Percentiles rank a stretch among this genome's conserved stretches.
phyloP scores from a whole-genome alignment of 2,797 vertebrate genomes.

The Macropodus opercularis region DNA sequence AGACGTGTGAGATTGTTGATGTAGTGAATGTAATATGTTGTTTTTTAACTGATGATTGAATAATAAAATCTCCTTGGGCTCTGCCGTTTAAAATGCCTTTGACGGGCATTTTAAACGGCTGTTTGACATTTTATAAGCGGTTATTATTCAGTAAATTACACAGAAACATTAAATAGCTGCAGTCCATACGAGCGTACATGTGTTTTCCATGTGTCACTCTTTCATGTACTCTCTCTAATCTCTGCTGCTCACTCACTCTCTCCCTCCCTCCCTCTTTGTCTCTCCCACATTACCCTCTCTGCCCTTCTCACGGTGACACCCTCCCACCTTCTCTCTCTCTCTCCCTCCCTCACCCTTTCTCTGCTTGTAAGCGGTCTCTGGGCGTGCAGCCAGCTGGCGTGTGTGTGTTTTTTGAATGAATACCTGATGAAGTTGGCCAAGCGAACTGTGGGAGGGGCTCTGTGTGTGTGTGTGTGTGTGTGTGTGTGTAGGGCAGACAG shows the following conservation, averaged over 20 bases:
- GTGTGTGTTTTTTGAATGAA: slow-evolving; percentile 89
- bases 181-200: slow-evolving; percentile 1
- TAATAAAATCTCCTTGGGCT: background rate
- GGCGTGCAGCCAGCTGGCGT: slow-evolving; percentile 81
- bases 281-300: slow-evolving; percentile 58
- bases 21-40: background rate
- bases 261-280: slow-evolving; percentile 44
- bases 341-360: slow-evolving; percentile 58
- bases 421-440: slow-evolving; percentile 91
- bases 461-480: slow-evolving; percentile 41
- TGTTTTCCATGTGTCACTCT: slow-evolving; percentile 52
- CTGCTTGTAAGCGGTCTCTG: slow-evolving; percentile 73
- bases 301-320: slow-evolving; percentile 71
- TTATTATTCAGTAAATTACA: background rate
- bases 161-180: background rate
- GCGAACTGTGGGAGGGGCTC: slow-evolving; percentile 72
- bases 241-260: slow-evolving; percentile 42
- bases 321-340: slow-evolving; percentile 43
- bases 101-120: too few relatives aligned
- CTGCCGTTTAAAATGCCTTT: too few relatives aligned
- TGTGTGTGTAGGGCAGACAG: slow-evolving; percentile 57
- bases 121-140: background rate
- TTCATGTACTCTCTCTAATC: slow-evolving; percentile 48
- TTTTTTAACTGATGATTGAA: background rate
- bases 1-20: background rate